Percentiles rank a stretch among this genome's conserved stretches.
Conservation (phyloP, 2,797 vertebrate genomes). For the Sebastes hubbsi region DNA sequence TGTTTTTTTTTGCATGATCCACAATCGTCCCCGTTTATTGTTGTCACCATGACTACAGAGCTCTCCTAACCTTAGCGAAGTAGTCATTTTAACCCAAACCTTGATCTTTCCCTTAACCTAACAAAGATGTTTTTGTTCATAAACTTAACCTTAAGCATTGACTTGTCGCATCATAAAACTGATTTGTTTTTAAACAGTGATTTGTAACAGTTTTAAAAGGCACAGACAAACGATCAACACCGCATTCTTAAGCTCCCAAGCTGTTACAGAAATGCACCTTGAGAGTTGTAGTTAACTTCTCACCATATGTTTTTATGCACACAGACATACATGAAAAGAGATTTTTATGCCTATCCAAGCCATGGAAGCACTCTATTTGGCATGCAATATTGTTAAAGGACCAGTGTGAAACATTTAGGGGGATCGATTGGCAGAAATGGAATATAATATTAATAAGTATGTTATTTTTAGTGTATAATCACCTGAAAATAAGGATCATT, state of each 20-base stretch:
- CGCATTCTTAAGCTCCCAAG: background rate
- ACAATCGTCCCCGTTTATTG: background rate
- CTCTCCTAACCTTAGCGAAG: too few relatives aligned
- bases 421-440: too few relatives aligned
- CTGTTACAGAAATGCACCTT: background rate
- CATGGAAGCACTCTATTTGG: background rate
- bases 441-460: too few relatives aligned
- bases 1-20: too few relatives aligned
- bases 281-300: background rate
- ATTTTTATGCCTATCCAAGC: background rate
- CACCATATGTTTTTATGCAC: background rate
- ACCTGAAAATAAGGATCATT: too few relatives aligned
- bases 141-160: too few relatives aligned
- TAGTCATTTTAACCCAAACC: too few relatives aligned
- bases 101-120: too few relatives aligned
- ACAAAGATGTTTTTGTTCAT: fast-evolving
- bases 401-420: fast-evolving
- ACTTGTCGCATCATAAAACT: background rate
- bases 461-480: fast-evolving
- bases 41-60: background rate
- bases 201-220: background rate
- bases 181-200: background rate
- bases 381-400: background rate
- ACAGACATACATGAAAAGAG: background rate
- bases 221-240: background rate